Conservation (phyloP, 2,888 invertebrate genomes). For the Mythimna loreyi region DNA sequence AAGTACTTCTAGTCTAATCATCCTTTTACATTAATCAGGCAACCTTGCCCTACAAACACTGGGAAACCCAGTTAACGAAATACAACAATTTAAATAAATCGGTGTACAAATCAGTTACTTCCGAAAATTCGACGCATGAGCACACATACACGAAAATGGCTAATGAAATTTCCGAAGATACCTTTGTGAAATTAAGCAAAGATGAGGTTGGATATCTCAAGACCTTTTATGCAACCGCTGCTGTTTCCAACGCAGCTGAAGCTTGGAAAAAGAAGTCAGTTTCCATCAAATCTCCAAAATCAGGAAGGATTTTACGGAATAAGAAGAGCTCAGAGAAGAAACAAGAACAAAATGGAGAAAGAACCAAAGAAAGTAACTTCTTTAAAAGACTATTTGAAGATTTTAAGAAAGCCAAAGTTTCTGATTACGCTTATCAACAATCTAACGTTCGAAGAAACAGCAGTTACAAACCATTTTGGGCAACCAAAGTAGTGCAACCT, state of each 20-base stretch:
- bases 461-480: conserved; percentile 84
- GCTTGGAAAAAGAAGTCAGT: conserved; percentile 82
- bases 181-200: conserved; percentile 74
- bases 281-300: conserved; percentile 82
- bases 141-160: conserved; percentile 70
- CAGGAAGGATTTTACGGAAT: conserved; percentile 75
- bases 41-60: conserved; percentile 58
- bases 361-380: conserved; percentile 64
- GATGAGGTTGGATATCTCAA: conserved; percentile 77
- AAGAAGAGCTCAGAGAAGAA: conserved; percentile 54
- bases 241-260: conserved; percentile 69
- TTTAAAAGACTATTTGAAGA: conserved; percentile 80
- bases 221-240: conserved; percentile 72
- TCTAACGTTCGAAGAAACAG: conserved; percentile 78
- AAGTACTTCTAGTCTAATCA: conserved; percentile 50
- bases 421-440: conserved; percentile 81
- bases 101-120: conserved; percentile 39
- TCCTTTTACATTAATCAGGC: conserved; percentile 50
- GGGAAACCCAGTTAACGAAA: conserved; percentile 51
- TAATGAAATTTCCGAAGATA: conserved; percentile 76
- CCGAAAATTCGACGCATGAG: conserved; percentile 37
- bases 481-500: conserved; percentile 74
- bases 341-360: conserved; percentile 42
- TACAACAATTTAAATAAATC: conserved; percentile 56
- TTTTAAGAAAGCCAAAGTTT: conserved; percentile 80